A percentile compares a stretch with the other conserved stretches of the same genome.
These are phyloP conservation scores for Salvelinus namaycush DNA, from an alignment of 2,113 vertebrate species.

Conservation along the genomic window DNA sequence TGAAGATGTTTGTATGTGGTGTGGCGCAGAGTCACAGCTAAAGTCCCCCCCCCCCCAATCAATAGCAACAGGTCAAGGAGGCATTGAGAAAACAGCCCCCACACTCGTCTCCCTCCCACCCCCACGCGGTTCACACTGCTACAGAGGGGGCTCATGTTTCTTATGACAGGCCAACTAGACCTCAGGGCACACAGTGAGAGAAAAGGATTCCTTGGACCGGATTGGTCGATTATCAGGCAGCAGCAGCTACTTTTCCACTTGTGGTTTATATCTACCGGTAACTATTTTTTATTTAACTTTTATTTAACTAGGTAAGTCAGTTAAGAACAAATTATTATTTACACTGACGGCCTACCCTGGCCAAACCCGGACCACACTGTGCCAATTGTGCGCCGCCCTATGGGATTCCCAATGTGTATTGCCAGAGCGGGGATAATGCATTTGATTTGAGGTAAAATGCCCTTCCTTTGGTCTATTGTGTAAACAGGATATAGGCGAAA, in stretches of 20 bases:
- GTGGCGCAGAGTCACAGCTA: slow-evolving; percentile 46
- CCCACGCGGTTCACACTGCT: slow-evolving; percentile 55
- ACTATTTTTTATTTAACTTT: no score
- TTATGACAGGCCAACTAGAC: slow-evolving; percentile 51
- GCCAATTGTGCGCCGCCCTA: no score
- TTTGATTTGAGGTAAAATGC: not conserved
- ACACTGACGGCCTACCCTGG: no score
- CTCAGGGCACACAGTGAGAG: not conserved
- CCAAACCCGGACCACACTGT: no score
- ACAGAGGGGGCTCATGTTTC: slow-evolving; percentile 65
- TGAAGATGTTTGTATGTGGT: slow-evolving; percentile 54
- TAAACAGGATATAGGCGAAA: not conserved
- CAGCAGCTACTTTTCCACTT: not conserved
- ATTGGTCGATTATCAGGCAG: not conserved
- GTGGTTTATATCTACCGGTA: not conserved
- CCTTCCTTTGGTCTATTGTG: slow-evolving; percentile 28
- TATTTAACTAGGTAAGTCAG: no score
- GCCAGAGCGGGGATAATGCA: slow-evolving; percentile 21
- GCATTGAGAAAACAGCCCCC: slow-evolving; percentile 58
- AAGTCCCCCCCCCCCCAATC: slow-evolving; percentile 31
- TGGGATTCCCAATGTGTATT: not conserved
- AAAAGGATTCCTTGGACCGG: slow-evolving; percentile 25
- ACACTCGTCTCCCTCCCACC: slow-evolving; percentile 9
- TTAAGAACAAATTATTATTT: no score
- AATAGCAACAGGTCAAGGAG: slow-evolving; percentile 71